Evolutionary conservation across 2,797 vertebrate genomes (phyloP).

Genomic region (Danio kyathit): DNA sequence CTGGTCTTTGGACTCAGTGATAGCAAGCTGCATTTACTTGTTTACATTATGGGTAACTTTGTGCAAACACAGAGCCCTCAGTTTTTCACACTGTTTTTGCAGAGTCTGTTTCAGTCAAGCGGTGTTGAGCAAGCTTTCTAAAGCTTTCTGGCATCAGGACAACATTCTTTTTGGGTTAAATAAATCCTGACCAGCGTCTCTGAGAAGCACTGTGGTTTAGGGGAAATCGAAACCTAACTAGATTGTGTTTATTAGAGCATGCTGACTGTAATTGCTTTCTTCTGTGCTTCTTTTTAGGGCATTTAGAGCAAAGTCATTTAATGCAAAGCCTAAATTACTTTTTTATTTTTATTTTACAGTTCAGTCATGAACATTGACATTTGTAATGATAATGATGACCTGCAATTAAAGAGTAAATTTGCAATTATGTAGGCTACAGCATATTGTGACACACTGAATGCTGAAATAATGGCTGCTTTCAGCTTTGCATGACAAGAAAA

Average conservation of each 20-base stretch:
- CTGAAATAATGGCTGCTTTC: no score
- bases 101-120: neutral
- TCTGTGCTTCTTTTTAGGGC: neutral
- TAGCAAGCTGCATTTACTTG: neutral
- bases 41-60: neutral
- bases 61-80: neutral
- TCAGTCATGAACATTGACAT: no score
- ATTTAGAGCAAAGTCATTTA: neutral
- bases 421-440: no score
- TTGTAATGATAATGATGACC: no score
- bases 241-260: conserved; percentile 1
- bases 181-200: conserved; percentile 7
- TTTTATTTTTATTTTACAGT: neutral
- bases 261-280: neutral
- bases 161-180: conserved; percentile 8
- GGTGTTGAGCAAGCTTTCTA: conserved; percentile 15
- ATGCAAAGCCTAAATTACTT: neutral
- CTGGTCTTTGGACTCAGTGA: neutral
- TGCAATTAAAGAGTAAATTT: no score
- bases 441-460: no score
- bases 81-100: neutral
- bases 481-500: no score
- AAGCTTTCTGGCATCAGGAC: conserved; percentile 19
- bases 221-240: conserved; percentile 57
- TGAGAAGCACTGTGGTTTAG: conserved; percentile 32